Conservation (phyloP, 2,113 vertebrate species). For the Brachypodius melanocephalos region DNA sequence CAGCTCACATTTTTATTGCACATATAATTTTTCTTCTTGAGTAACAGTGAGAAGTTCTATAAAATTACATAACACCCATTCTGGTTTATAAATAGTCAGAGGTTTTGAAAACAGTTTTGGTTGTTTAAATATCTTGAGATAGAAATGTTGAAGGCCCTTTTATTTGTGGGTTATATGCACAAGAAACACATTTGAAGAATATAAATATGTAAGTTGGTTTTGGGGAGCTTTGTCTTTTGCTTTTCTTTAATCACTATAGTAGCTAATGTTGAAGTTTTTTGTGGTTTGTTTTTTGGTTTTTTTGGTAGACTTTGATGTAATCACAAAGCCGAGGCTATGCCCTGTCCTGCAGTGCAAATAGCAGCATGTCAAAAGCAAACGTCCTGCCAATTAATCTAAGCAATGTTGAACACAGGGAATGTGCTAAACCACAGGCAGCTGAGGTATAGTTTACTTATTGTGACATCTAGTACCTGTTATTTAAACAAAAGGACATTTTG, state of each 20-base stretch:
- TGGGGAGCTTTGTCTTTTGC: fast-evolving
- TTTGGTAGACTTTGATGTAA: background rate
- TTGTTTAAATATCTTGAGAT: background rate
- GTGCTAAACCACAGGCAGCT: conserved; percentile 1
- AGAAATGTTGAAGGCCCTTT: background rate
- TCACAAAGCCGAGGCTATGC: background rate
- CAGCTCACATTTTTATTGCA: background rate
- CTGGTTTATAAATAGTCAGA: background rate
- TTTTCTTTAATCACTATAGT: background rate
- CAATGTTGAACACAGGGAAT: conserved; percentile 4
- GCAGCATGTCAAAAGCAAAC: background rate
- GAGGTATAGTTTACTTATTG: background rate
- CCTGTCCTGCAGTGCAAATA: conserved; percentile 1
- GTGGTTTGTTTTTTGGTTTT: background rate
- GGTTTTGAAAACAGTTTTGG: background rate
- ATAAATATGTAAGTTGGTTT: background rate
- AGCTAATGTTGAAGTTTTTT: background rate
- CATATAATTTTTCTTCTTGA: background rate
- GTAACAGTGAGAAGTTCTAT: background rate
- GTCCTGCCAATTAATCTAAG: conserved; percentile 36
- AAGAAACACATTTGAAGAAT: background rate
- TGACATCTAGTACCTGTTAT: conserved; percentile 4
- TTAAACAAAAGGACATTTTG: background rate
- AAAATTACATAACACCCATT: background rate
- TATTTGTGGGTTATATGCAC: background rate